Base-by-base conservation (phyloP, 2,888 invertebrate genomes). In the Pristionchus arcanus region DNA sequence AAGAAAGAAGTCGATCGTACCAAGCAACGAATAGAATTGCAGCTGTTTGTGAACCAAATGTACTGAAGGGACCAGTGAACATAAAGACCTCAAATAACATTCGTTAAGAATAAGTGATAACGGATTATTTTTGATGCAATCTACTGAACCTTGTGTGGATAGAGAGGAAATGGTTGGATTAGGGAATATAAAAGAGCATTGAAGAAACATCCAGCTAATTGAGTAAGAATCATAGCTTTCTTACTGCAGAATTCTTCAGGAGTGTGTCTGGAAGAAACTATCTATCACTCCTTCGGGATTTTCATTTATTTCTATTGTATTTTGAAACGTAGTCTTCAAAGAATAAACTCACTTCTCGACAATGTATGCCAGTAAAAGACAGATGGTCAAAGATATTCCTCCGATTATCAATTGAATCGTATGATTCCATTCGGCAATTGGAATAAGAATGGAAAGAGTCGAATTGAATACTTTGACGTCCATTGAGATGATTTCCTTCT, bases 131-230 rank as follows among this genome's bases (percentile, higher is more conserved):
- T 49, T 49, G 42, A 49, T 49, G 3, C 42, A 11, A 49, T 49
- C 42, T 11, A 49, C 42, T 7, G 42, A 49, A 49, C 42, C 42
- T 77, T 77, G 42, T 77, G 77, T 21, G 77, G 77, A 77, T 77
- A 77, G 42, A 77, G 31, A 34, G 77, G 77, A 77, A 77, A 77
- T 37, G 77, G 77, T 77, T 77, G 77, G 11, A 42, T 19, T 15
- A 77, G 34, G 42, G 37, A 77, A 19, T 37, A 77, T 2, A 37
- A 1, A 21, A 77, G 28, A 25, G 42, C 16, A 77, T 77, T 77
- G 11, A n/a, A 37, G 42, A 77, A 42, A 19, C 77, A 77, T 77
- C 42, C 77, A 3, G n/a, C 42, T 13, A 49, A 49, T 49, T 77
- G 34, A n/a, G 42, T 19, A 37, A 77, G 77, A 19, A 77, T 4